Evolutionary conservation across 2,797 vertebrate species (phyloP).

Genomic region (Hydrolagus colliei): DNA sequence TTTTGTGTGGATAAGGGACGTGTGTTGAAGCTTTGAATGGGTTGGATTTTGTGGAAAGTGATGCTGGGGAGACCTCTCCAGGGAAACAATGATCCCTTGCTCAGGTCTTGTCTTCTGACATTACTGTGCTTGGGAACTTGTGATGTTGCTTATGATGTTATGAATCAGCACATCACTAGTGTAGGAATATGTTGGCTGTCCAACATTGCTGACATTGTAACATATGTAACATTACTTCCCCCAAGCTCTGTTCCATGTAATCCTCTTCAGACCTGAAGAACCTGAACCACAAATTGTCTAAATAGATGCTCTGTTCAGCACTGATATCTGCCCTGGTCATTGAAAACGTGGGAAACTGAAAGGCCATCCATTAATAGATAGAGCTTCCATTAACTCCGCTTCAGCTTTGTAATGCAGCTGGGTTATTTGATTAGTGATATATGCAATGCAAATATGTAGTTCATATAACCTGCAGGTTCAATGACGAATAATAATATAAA

Average conservation of each 20-base stretch:
- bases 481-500: no score
- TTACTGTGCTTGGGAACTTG: no score
- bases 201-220: background rate
- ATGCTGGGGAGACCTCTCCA: no score
- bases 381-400: background rate
- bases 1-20: no score
- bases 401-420: background rate
- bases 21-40: no score
- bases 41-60: no score
- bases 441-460: conserved; percentile 3
- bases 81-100: no score
- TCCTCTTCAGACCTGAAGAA: background rate
- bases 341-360: background rate
- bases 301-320: background rate
- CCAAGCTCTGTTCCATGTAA: background rate
- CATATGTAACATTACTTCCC: background rate
- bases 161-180: background rate
- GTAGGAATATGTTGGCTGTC: background rate
- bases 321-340: background rate
- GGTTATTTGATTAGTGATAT: background rate
- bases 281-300: background rate
- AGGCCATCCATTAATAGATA: background rate
- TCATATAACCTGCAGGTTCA: background rate
- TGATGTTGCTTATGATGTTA: background rate
- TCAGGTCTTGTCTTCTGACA: no score